Evolutionary conservation across 2,888 invertebrate species (phyloP).

Genomic region (Lepas anatifera): DNA sequence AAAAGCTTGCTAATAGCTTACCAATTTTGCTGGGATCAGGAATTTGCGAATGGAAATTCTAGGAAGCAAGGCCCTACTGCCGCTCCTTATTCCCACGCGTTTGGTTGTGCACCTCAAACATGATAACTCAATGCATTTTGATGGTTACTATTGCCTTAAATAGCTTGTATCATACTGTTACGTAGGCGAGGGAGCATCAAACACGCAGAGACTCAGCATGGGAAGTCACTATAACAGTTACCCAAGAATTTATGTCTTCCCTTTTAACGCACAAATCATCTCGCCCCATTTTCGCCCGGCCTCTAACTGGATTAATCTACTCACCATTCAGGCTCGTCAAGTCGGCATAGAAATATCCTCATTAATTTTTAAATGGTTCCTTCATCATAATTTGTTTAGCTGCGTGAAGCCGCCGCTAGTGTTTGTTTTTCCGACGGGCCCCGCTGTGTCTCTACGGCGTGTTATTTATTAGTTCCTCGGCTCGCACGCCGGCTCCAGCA

Average conservation of each 20-base stretch:
- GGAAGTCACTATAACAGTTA: too few relatives aligned
- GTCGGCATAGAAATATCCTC: conserved; percentile 10
- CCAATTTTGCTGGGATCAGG: too few relatives aligned
- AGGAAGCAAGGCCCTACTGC: too few relatives aligned
- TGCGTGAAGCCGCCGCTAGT: neutral
- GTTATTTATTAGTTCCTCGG: conserved; percentile 11
- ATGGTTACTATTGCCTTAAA: too few relatives aligned
- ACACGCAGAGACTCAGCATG: too few relatives aligned
- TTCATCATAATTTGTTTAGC: conserved; percentile 11
- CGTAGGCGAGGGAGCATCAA: too few relatives aligned
- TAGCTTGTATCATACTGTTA: too few relatives aligned
- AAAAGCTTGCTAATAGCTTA: too few relatives aligned
- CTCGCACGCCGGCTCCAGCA: neutral
- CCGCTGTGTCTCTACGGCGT: neutral
- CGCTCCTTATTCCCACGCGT: too few relatives aligned
- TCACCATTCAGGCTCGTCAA: conserved; percentile 8
- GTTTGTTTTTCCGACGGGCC: conserved; percentile 4
- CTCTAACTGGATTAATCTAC: conserved; percentile 12
- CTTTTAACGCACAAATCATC: neutral
- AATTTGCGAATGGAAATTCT: too few relatives aligned
- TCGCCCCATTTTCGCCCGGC: neutral
- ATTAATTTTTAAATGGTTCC: conserved; percentile 12
- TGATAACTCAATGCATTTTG: too few relatives aligned
- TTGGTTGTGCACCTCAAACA: too few relatives aligned
- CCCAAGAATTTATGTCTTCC: neutral